These are phyloP conservation scores for Eumaeus atala DNA, from an alignment of 1,140 invertebrate species.

Conservation along the genomic window DNA sequence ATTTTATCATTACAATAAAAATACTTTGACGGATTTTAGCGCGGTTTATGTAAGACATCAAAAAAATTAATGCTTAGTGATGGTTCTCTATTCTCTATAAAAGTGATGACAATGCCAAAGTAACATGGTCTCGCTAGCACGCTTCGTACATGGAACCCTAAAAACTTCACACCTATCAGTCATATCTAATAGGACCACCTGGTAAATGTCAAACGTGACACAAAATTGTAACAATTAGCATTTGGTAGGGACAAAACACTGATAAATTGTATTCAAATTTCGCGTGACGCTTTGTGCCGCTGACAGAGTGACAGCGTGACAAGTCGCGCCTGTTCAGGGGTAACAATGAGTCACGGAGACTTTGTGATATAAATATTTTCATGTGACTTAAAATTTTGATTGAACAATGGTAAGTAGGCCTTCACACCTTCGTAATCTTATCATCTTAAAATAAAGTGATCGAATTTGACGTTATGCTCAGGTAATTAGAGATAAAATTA, in stretches of 20 bases:
- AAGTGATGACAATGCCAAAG: too few relatives aligned
- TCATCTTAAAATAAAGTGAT: too few relatives aligned
- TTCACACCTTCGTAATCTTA: neutral
- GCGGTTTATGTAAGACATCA: too few relatives aligned
- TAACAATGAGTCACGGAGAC: slow-evolving; percentile 43
- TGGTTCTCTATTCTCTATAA: too few relatives aligned
- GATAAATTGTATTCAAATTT: slow-evolving; percentile 62
- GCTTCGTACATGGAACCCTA: too few relatives aligned
- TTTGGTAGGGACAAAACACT: slow-evolving; percentile 36
- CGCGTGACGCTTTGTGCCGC: slow-evolving; percentile 49
- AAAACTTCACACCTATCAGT: too few relatives aligned
- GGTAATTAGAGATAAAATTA: too few relatives aligned
- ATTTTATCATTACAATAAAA: too few relatives aligned
- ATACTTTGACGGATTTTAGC: too few relatives aligned
- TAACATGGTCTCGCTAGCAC: too few relatives aligned
- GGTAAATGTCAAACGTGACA: slow-evolving; percentile 21
- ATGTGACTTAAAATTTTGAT: slow-evolving; percentile 42
- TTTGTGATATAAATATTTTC: slow-evolving; percentile 36
- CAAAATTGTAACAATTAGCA: slow-evolving; percentile 43
- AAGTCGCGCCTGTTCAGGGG: slow-evolving; percentile 37
- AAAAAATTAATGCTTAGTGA: too few relatives aligned
- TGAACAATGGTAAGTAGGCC: slow-evolving; percentile 45
- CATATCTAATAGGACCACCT: neutral
- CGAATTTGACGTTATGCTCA: too few relatives aligned
- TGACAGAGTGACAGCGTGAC: slow-evolving; percentile 51